Conservation (phyloP, 2,797 vertebrate genomes). For the Pelodytes ibericus region DNA sequence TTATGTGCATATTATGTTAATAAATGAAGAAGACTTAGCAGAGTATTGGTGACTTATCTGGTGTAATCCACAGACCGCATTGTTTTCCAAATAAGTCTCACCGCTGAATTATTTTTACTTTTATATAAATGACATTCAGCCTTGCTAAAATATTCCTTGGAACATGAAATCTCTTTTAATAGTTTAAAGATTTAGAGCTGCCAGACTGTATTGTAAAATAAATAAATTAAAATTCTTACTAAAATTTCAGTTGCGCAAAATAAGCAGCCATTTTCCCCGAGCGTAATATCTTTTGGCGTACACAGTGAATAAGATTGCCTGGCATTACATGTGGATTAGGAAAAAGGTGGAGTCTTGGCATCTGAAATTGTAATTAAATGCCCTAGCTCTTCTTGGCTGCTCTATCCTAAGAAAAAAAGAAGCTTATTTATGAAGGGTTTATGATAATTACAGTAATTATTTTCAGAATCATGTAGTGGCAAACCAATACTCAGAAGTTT, state of each 20-base stretch:
- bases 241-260: neutral
- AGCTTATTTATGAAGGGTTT: constrained; percentile 15
- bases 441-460: constrained; percentile 39
- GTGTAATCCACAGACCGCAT: constrained; percentile 22
- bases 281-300: neutral
- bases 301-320: neutral
- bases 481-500: too few relatives aligned
- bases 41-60: constrained; percentile 18
- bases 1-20: neutral
- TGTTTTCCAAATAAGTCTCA: constrained; percentile 17
- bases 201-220: neutral
- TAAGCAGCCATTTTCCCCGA: neutral
- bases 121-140: constrained; percentile 1
- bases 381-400: neutral
- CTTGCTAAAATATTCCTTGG: constrained; percentile 3
- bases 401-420: neutral
- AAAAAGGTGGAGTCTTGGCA: neutral
- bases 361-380: constrained; percentile 6
- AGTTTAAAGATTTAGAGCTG: constrained; percentile 28
- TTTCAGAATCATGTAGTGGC: neutral
- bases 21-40: neutral
- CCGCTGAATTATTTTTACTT: neutral
- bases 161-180: constrained; percentile 1
- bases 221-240: neutral
- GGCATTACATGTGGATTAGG: neutral